Percentiles rank a stretch among this genome's conserved stretches.
Conservation (phyloP, 2,888 invertebrate species). For the Rhopalosiphum nymphaeae region DNA sequence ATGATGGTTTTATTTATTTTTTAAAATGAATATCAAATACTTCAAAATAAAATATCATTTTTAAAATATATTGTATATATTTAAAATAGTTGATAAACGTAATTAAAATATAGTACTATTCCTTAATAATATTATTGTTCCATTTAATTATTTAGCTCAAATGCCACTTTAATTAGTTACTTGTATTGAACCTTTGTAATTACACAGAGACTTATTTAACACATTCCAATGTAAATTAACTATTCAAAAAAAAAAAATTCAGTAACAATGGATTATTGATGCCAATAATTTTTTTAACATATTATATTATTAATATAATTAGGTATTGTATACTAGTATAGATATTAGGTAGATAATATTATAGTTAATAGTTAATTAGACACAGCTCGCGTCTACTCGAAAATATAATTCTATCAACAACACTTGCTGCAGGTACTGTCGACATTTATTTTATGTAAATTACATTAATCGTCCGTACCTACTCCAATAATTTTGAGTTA, state of each 20-base stretch:
- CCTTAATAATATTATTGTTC: background rate
- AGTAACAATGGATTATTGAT: background rate
- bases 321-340: background rate
- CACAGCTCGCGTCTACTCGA: background rate
- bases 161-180: background rate
- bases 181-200: background rate
- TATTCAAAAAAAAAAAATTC: background rate
- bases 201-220: background rate
- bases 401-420: background rate
- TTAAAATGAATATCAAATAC: background rate
- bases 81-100: background rate
- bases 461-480: background rate
- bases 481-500: conserved; percentile 33
- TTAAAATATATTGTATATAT: background rate
- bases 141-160: background rate
- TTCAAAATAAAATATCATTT: background rate
- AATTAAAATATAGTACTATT: background rate
- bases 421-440: background rate
- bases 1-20: background rate
- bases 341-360: background rate
- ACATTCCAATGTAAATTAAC: background rate
- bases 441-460: background rate
- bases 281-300: background rate
- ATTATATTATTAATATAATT: background rate
- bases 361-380: background rate